phyloP scores from a whole-genome alignment of 2,113 vertebrate genomes.

The Rhinichthys klamathensis region DNA sequence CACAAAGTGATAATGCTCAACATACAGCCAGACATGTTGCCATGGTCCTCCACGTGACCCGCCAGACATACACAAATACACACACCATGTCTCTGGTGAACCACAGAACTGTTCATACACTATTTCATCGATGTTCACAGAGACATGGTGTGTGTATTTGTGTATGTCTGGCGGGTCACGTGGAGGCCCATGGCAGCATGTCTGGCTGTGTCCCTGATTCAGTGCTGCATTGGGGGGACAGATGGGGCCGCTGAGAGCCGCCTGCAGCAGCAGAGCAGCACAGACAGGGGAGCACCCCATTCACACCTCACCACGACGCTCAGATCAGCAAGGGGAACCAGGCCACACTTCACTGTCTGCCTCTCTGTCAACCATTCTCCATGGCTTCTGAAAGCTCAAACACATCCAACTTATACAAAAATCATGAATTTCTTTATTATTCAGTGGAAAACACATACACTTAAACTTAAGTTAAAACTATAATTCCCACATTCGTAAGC shows the following conservation, averaged over 20 bases:
- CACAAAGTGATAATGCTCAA: too few relatives aligned
- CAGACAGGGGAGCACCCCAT: constrained; percentile 56
- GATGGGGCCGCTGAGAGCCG: constrained; percentile 78
- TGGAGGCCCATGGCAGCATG: constrained; percentile 52
- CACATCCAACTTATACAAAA: not conserved
- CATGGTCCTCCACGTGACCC: constrained; percentile 52
- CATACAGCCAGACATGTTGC: constrained; percentile 63
- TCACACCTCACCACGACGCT: constrained; percentile 47
- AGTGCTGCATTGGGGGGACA: constrained; percentile 70
- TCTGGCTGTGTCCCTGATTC: constrained; percentile 72
- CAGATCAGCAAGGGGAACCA: constrained; percentile 45
- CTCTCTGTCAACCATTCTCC: constrained; percentile 14
- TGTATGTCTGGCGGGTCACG: constrained; percentile 47
- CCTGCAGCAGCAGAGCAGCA: constrained; percentile 61
- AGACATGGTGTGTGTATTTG: constrained; percentile 27
- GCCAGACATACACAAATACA: constrained; percentile 37
- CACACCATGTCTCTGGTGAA: constrained; percentile 5
- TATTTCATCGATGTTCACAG: not conserved
- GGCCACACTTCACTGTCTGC: constrained; percentile 33
- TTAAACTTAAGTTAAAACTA: constrained; percentile 5
- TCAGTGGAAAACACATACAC: not conserved
- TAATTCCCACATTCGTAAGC: not conserved
- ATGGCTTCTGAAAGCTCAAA: not conserved
- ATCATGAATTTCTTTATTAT: not conserved
- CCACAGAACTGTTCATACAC: not conserved